Conservation (phyloP, 2,797 vertebrate genomes). For the Enteromius trimaculatus region DNA sequence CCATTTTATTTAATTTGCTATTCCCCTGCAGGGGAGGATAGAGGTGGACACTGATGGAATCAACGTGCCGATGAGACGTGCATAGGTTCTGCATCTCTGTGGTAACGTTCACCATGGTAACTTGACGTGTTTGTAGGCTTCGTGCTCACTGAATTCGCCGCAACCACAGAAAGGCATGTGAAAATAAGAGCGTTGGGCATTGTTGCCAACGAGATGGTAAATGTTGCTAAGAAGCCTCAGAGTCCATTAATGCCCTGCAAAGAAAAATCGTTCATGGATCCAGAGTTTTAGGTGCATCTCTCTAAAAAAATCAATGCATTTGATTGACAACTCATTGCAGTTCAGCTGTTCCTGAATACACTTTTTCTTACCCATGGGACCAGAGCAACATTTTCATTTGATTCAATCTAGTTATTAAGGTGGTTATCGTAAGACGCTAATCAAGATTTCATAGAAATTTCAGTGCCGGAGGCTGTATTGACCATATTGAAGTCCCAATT, state of each 20-base stretch:
- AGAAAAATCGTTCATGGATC: slow-evolving; percentile 22
- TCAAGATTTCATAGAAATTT: slow-evolving; percentile 52
- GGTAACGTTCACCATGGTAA: slow-evolving; percentile 36
- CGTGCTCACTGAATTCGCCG: slow-evolving; percentile 20
- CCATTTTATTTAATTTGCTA: slow-evolving; percentile 50
- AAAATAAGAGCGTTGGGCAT: slow-evolving; percentile 20
- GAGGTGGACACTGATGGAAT: slow-evolving; percentile 45
- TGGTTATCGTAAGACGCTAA: slow-evolving; percentile 35
- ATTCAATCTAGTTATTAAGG: slow-evolving; percentile 49
- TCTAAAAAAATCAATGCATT: slow-evolving; percentile 39
- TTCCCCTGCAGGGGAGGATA: slow-evolving; percentile 25
- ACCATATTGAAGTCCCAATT: slow-evolving; percentile 38
- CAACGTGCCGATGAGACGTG: slow-evolving; percentile 4
- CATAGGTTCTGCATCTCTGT: slow-evolving; percentile 31
- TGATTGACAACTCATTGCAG: slow-evolving; percentile 45
- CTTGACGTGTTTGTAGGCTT: slow-evolving; percentile 32
- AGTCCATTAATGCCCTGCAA: not conserved
- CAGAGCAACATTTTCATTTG: slow-evolving; percentile 4
- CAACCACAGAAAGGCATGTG: slow-evolving; percentile 29
- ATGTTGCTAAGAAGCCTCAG: slow-evolving; percentile 16
- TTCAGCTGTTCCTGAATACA: slow-evolving; percentile 8
- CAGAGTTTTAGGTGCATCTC: slow-evolving; percentile 25
- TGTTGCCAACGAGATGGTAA: slow-evolving; percentile 18
- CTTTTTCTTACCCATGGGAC: not conserved
- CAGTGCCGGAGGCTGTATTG: slow-evolving; percentile 35